Percentiles rank a stretch among this genome's conserved stretches.
Conservation (phyloP, 2,113 vertebrate species). For the Corydoras sp. region DNA sequence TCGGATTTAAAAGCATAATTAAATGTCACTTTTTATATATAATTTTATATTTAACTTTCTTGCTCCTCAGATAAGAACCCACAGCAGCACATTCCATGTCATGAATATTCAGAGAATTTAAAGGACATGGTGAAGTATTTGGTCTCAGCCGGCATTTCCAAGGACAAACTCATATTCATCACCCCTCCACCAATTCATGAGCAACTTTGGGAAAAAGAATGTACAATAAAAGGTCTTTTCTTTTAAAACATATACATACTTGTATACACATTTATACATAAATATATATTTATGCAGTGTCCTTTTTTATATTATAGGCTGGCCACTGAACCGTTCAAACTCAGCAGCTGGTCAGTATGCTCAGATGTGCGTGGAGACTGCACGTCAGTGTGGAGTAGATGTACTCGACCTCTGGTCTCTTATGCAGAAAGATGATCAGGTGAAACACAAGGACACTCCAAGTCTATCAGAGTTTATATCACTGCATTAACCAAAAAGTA, state of each 20-base stretch:
- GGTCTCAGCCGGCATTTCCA: slow-evolving; percentile 61
- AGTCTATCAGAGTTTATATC: background rate
- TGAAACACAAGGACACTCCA: slow-evolving; percentile 40
- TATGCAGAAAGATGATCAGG: slow-evolving; percentile 82
- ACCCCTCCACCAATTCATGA: slow-evolving; percentile 82
- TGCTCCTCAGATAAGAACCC: slow-evolving; percentile 75
- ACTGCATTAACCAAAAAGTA: background rate
- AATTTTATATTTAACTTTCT: background rate
- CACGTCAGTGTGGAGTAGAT: slow-evolving; percentile 67
- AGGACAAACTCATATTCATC: slow-evolving; percentile 76
- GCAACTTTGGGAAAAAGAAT: slow-evolving; percentile 79
- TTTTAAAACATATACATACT: background rate
- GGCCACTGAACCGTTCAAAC: slow-evolving; percentile 76
- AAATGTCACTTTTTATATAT: too few species aligned
- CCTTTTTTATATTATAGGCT: slow-evolving; percentile 57
- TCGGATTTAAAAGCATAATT: too few species aligned
- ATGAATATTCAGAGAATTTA: slow-evolving; percentile 78
- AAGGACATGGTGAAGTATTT: slow-evolving; percentile 72
- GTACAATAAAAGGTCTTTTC: slow-evolving; percentile 72
- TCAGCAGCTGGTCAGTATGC: slow-evolving; percentile 75
- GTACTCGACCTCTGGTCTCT: slow-evolving; percentile 86
- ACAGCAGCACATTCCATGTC: slow-evolving; percentile 81
- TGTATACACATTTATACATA: background rate
- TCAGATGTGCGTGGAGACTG: slow-evolving; percentile 71
- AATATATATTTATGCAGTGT: background rate